Evolutionary conservation across 2,113 vertebrate species (phyloP).

Genomic region (Elachura formosa): DNA sequence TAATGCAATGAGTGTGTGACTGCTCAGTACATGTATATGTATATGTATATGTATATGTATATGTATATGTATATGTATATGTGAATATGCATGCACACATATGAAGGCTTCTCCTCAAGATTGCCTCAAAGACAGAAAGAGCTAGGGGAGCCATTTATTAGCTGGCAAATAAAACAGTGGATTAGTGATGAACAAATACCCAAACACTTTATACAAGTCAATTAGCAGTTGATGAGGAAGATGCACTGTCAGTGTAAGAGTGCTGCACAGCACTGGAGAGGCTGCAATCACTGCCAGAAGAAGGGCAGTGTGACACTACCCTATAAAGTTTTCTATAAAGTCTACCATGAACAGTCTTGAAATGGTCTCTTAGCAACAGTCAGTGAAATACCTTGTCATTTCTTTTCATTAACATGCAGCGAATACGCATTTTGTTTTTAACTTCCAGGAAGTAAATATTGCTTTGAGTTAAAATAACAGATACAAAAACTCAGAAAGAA

Average conservation of each 20-base stretch:
- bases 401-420: slow-evolving; percentile 4
- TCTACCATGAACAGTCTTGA: slow-evolving; percentile 6
- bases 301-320: background rate
- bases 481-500: background rate
- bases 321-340: slow-evolving; percentile 25
- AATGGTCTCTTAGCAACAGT: slow-evolving; percentile 59
- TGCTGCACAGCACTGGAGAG: background rate
- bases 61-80: background rate
- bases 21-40: background rate
- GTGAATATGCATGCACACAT: background rate
- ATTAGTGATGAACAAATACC: background rate
- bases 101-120: background rate
- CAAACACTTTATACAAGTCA: background rate
- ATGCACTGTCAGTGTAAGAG: background rate
- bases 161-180: background rate
- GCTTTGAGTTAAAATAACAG: background rate
- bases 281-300: background rate
- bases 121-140: background rate
- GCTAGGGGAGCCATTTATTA: background rate
- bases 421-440: background rate
- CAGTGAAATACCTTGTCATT: slow-evolving; percentile 4
- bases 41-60: no score
- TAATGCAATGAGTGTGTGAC: background rate
- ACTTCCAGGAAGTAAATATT: background rate
- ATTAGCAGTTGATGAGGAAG: background rate